phyloP scores from a whole-genome alignment of 2,888 invertebrate genomes.

The Psylliodes chrysocephalus region DNA sequence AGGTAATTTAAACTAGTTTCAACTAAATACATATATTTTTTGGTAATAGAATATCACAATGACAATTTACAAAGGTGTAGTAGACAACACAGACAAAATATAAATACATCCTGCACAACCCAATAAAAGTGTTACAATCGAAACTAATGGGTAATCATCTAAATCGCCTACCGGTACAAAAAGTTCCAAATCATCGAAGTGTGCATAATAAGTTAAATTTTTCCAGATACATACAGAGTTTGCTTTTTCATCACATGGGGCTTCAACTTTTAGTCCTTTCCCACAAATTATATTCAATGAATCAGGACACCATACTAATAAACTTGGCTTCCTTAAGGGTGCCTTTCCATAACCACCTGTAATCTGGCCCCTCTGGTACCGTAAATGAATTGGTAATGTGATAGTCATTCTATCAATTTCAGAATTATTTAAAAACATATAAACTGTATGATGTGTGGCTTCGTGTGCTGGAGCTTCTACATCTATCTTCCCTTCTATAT shows the following conservation, averaged over 20 bases:
- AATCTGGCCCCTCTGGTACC: constrained; percentile 65
- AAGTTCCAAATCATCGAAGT: constrained; percentile 61
- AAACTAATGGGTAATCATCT: constrained; percentile 63
- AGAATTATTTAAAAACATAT: constrained; percentile 57
- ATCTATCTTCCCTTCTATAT: constrained; percentile 61
- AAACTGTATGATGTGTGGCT: constrained; percentile 58
- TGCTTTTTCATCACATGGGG: constrained; percentile 58
- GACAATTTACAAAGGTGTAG: constrained; percentile 42
- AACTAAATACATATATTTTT: neutral
- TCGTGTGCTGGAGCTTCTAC: constrained; percentile 62
- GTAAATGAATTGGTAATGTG: constrained; percentile 64
- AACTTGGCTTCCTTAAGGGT: constrained; percentile 57
- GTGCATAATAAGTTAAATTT: constrained; percentile 62
- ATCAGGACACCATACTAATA: constrained; percentile 57
- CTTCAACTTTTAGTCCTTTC: constrained; percentile 55
- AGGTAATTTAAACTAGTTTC: neutral
- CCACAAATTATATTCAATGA: constrained; percentile 53
- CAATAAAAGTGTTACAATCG: constrained; percentile 61
- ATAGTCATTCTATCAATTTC: constrained; percentile 56
- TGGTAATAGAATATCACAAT: neutral
- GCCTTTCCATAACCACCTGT: constrained; percentile 63
- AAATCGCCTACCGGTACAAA: constrained; percentile 64
- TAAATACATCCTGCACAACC: constrained; percentile 65
- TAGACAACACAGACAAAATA: constrained; percentile 61
- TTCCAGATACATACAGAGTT: constrained; percentile 60